A percentile compares a stretch with the other conserved stretches of the same genome.
These are phyloP conservation scores for Oscheius sp. DNA, from an alignment of 2,888 invertebrate species.

Conservation along the genomic window DNA sequence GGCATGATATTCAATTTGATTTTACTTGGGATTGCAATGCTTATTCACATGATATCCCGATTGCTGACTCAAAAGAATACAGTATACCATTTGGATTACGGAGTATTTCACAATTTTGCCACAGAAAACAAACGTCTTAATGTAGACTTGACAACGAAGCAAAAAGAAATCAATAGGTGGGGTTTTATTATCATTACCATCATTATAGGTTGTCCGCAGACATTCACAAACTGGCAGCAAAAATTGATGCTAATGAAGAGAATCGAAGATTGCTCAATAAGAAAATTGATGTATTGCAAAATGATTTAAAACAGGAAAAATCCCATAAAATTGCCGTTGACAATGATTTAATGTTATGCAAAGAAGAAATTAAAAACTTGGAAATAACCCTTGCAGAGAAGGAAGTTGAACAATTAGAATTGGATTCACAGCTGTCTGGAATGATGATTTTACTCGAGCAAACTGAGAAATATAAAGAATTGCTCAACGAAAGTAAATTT, in stretches of 20 bases:
- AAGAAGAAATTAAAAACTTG: neutral
- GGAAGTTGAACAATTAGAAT: neutral
- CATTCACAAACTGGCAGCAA: neutral
- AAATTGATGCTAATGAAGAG: neutral
- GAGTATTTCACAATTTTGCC: neutral
- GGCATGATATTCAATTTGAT: neutral
- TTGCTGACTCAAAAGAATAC: neutral
- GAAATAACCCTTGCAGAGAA: neutral
- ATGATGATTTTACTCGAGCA: neutral
- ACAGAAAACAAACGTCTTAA: constrained; percentile 5
- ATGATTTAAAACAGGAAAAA: no score
- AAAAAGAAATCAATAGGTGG: neutral
- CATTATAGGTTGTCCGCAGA: neutral
- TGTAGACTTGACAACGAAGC: neutral
- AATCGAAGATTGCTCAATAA: neutral
- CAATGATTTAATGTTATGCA: no score
- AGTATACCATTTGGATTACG: neutral
- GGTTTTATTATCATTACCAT: neutral
- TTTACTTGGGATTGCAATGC: neutral
- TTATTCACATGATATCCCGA: neutral
- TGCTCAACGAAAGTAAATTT: neutral
- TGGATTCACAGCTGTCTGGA: neutral
- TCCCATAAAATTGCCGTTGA: no score
- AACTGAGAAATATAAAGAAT: neutral
- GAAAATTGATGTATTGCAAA: no score